Percentiles rank a stretch among this genome's conserved stretches.
Conservation (phyloP, 2,888 invertebrate species). For the Archips crataeganus region DNA sequence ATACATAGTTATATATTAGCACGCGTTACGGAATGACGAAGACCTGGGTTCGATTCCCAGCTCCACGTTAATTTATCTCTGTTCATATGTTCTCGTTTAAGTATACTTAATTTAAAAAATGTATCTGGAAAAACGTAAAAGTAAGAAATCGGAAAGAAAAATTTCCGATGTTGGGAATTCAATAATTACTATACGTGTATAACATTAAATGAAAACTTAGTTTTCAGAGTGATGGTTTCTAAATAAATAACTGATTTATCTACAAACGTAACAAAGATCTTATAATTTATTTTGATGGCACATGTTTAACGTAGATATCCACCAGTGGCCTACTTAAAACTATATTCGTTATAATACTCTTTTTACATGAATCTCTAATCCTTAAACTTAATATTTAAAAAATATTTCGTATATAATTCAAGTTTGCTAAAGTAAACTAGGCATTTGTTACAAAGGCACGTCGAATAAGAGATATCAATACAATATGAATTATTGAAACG, state of each 20-base stretch:
- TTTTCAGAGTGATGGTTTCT: conserved; percentile 7
- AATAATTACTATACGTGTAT: too few relatives aligned
- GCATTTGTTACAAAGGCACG: conserved; percentile 21
- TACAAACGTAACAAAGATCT: conserved; percentile 18
- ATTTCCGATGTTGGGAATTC: too few relatives aligned
- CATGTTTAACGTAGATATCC: conserved; percentile 19
- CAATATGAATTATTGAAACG: too few relatives aligned
- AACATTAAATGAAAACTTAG: neutral
- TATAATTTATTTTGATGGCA: conserved; percentile 35
- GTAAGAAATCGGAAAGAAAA: too few relatives aligned
- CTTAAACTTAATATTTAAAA: neutral
- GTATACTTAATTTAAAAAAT: too few relatives aligned
- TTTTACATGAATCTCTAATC: conserved; percentile 30
- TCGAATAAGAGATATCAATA: neutral
- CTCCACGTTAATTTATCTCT: too few relatives aligned
- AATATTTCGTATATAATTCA: neutral
- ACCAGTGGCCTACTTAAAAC: conserved; percentile 23
- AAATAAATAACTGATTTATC: conserved; percentile 8
- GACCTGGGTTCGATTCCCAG: too few relatives aligned
- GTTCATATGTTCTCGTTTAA: too few relatives aligned
- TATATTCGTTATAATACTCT: conserved; percentile 32
- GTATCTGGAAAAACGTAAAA: too few relatives aligned
- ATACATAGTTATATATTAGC: neutral
- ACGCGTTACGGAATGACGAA: too few relatives aligned
- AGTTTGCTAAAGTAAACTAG: conserved; percentile 1